Conservation (phyloP, 2,888 invertebrate genomes). For the Sesia apiformis region DNA sequence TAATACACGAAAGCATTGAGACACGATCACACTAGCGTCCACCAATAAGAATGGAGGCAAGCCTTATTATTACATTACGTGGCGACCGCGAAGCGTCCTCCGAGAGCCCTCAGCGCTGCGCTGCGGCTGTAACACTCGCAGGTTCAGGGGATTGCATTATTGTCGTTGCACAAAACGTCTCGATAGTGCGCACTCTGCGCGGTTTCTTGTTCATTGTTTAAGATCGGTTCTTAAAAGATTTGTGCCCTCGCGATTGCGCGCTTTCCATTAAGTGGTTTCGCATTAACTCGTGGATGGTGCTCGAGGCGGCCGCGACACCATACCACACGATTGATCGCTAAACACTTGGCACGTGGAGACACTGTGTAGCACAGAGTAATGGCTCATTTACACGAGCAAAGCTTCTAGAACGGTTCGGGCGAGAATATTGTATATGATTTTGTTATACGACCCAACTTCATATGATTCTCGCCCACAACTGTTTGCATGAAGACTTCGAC, state of each 20-base stretch:
- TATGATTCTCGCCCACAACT: no score
- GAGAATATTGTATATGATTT: no score
- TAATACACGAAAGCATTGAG: no score
- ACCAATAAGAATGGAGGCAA: no score
- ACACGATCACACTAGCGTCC: no score
- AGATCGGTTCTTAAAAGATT: constrained; percentile 19
- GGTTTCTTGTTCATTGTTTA: constrained; percentile 21
- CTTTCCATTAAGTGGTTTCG: constrained; percentile 15
- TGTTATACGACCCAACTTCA: no score
- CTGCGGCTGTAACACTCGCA: background rate
- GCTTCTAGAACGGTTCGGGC: no score
- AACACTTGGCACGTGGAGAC: no score
- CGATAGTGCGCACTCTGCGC: constrained; percentile 13
- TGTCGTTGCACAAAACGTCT: background rate
- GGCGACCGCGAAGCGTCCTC: background rate
- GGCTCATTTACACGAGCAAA: no score
- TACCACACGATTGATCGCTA: background rate
- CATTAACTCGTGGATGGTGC: constrained; percentile 13
- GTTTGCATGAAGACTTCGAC: no score
- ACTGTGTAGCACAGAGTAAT: no score
- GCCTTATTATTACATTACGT: no score
- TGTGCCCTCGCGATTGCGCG: constrained; percentile 3
- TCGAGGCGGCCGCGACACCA: background rate
- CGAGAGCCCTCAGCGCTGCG: background rate
- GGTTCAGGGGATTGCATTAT: background rate